Conservation (phyloP, 2,113 vertebrate genomes). For the Guaruba guarouba region DNA sequence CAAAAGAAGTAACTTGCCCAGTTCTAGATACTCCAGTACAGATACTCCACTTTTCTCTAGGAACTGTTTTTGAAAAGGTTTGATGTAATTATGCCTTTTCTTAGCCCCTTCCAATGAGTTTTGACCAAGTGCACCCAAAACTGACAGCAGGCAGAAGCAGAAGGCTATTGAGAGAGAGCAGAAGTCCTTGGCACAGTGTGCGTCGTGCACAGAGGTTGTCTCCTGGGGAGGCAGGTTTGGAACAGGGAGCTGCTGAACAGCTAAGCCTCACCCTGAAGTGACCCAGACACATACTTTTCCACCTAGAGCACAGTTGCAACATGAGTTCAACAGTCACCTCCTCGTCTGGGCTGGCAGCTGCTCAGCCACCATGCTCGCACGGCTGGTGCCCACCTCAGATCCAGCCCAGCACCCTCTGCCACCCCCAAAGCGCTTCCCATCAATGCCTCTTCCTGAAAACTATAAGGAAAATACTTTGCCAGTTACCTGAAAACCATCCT, state of each 20-base stretch:
- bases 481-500: neutral
- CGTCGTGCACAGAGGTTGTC: neutral
- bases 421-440: neutral
- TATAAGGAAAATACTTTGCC: neutral
- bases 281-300: constrained; percentile 34
- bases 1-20: neutral
- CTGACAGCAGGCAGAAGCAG: neutral
- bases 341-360: neutral
- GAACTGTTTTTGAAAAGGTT: neutral
- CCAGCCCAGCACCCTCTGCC: neutral
- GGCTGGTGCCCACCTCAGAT: neutral
- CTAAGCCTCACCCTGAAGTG: constrained; percentile 10
- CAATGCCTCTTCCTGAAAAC: accelerated
- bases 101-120: neutral
- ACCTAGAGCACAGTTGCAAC: constrained; percentile 7
- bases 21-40: neutral
- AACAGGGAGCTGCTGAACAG: constrained; percentile 14
- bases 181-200: accelerated
- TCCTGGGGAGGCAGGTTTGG: neutral
- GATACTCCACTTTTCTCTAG: neutral
- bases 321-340: neutral
- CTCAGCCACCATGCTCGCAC: neutral
- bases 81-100: neutral
- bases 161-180: neutral
- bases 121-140: neutral